These are phyloP conservation scores for Hirtodrosophila confusa DNA, from an alignment of 2,888 invertebrate genomes.

Conservation along the genomic window DNA sequence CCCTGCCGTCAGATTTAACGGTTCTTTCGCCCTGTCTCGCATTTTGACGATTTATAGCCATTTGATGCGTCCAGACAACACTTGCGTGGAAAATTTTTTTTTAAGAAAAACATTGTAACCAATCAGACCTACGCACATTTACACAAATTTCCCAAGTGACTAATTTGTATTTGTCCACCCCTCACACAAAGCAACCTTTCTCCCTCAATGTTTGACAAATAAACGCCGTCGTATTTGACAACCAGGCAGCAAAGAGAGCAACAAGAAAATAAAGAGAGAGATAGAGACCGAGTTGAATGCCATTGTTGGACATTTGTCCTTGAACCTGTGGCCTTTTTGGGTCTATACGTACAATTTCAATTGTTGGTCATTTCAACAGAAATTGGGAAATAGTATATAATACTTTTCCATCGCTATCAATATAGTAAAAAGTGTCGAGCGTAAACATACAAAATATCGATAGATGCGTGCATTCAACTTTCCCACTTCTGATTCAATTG, in stretches of 20 bases:
- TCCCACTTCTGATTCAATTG: slow-evolving; percentile 5
- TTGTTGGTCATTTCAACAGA: slow-evolving; percentile 18
- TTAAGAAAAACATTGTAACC: slow-evolving; percentile 6
- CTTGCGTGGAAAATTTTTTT: slow-evolving; percentile 13
- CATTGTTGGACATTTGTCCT: slow-evolving; percentile 56
- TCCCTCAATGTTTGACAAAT: slow-evolving; percentile 11
- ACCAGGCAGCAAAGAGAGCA: slow-evolving; percentile 7
- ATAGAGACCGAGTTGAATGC: slow-evolving; percentile 51
- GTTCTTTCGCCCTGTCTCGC: slow-evolving; percentile 52
- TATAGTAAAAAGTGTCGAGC: background rate
- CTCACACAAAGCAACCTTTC: background rate
- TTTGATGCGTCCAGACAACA: slow-evolving; percentile 26
- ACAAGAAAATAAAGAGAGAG: slow-evolving; percentile 2
- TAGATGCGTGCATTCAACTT: slow-evolving; percentile 25
- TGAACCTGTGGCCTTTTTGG: slow-evolving; percentile 51
- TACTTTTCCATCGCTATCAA: slow-evolving; percentile 1
- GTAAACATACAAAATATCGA: background rate
- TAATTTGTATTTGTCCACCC: slow-evolving; percentile 20
- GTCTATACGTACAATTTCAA: slow-evolving; percentile 10
- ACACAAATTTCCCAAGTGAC: slow-evolving; percentile 37
- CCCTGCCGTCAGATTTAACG: slow-evolving; percentile 12
- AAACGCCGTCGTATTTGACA: slow-evolving; percentile 13
- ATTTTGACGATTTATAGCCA: slow-evolving; percentile 37
- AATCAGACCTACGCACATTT: slow-evolving; percentile 12
- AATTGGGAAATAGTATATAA: background rate